phyloP scores from a whole-genome alignment of 2,797 vertebrate species.

The Sebastes goodei region DNA sequence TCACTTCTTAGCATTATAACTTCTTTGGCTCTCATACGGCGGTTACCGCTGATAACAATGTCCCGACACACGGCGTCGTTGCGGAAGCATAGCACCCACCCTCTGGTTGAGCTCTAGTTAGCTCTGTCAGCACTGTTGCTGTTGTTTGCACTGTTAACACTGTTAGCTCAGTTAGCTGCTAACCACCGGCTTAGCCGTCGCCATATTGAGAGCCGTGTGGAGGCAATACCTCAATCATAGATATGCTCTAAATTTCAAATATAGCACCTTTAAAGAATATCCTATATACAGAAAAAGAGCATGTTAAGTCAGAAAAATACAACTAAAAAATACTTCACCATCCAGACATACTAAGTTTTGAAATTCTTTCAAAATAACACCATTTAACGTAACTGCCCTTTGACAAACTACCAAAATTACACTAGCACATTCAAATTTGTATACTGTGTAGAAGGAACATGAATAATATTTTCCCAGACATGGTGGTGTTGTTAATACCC shows the following conservation, averaged over 20 bases:
- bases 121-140: no score
- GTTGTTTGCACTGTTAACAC: no score
- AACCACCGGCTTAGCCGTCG: no score
- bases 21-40: no score
- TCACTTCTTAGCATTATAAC: no score
- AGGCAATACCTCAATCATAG: no score
- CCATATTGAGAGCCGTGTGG: no score
- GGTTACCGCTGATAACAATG: no score
- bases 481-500: slow-evolving; percentile 10
- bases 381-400: not conserved
- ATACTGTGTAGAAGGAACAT: slow-evolving; percentile 2
- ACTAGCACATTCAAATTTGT: not conserved
- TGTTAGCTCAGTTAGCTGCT: no score
- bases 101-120: no score
- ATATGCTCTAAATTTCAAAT: not conserved
- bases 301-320: not conserved
- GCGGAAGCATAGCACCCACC: no score
- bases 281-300: not conserved
- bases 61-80: no score
- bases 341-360: not conserved
- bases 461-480: slow-evolving; percentile 24
- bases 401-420: not conserved
- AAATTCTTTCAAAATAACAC: not conserved
- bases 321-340: not conserved
- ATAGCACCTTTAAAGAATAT: not conserved